These are phyloP conservation scores for Gobionotothen gibberifrons DNA, from an alignment of 2,797 vertebrate species.

Conservation along the genomic window DNA sequence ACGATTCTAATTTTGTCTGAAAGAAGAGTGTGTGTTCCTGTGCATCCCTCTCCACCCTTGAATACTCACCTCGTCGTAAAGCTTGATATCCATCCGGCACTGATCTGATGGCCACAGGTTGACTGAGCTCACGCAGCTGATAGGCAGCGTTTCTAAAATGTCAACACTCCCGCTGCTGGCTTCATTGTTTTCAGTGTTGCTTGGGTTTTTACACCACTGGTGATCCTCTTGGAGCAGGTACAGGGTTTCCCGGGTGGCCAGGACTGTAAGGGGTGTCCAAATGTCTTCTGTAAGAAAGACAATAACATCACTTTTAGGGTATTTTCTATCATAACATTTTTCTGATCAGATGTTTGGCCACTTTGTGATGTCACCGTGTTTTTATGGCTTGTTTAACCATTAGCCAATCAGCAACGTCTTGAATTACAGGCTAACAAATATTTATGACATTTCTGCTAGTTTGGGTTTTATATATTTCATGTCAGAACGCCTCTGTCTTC, in stretches of 20 bases:
- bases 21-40: background rate
- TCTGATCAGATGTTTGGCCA: no score
- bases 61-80: constrained; percentile 92
- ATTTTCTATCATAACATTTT: no score
- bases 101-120: constrained; percentile 85
- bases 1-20: background rate
- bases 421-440: background rate
- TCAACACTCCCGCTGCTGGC: constrained; percentile 59
- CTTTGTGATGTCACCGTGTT: no score
- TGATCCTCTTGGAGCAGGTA: constrained; percentile 92
- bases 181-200: constrained; percentile 40
- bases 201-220: constrained; percentile 82
- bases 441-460: background rate
- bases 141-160: constrained; percentile 87
- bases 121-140: constrained; percentile 93
- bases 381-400: no score
- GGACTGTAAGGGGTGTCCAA: constrained; percentile 87
- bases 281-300: constrained; percentile 74
- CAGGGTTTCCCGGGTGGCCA: constrained; percentile 89
- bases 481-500: constrained; percentile 7
- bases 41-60: background rate
- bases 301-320: no score
- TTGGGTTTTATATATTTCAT: background rate
- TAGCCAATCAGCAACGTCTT: background rate
- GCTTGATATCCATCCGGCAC: constrained; percentile 86